phyloP scores from a whole-genome alignment of 2,888 invertebrate species.

The Formica aserva region DNA sequence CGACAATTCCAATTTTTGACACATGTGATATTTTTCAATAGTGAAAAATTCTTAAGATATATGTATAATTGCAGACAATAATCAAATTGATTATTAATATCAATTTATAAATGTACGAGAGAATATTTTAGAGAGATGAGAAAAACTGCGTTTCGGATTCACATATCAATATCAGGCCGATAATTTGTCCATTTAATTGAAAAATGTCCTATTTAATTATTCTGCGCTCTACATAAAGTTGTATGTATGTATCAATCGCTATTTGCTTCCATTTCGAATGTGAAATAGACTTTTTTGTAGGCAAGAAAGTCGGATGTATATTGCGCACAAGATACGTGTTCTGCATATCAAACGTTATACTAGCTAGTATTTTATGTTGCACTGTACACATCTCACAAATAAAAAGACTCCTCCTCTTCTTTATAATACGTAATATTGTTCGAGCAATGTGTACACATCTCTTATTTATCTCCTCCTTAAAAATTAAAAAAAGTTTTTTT shows the following conservation, averaged over 20 bases:
- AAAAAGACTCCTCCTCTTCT: background rate
- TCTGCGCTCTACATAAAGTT: background rate
- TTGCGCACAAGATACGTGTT: conserved; percentile 1
- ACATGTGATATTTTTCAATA: background rate
- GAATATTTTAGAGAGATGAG: background rate
- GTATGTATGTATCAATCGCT: background rate
- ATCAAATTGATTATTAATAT: conserved; percentile 5
- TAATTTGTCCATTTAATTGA: background rate
- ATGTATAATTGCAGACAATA: background rate
- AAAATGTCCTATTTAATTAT: conserved; percentile 4
- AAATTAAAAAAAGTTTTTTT: background rate
- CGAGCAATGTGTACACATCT: conserved; percentile 47
- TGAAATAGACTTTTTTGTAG: conserved; percentile 57
- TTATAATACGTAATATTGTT: background rate
- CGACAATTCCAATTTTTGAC: background rate
- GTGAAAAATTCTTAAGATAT: background rate
- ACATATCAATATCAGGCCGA: background rate
- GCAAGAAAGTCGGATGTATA: conserved; percentile 43
- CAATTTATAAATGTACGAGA: background rate
- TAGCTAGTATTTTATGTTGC: background rate
- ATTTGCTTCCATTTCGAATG: conserved; percentile 64
- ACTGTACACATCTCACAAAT: background rate
- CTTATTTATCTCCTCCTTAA: background rate
- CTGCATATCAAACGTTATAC: background rate
- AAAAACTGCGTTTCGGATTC: background rate